Percentiles rank a stretch among this genome's conserved stretches.
Evolutionary conservation across 2,888 invertebrate species (phyloP).

Genomic region (Sacculina carcini): DNA sequence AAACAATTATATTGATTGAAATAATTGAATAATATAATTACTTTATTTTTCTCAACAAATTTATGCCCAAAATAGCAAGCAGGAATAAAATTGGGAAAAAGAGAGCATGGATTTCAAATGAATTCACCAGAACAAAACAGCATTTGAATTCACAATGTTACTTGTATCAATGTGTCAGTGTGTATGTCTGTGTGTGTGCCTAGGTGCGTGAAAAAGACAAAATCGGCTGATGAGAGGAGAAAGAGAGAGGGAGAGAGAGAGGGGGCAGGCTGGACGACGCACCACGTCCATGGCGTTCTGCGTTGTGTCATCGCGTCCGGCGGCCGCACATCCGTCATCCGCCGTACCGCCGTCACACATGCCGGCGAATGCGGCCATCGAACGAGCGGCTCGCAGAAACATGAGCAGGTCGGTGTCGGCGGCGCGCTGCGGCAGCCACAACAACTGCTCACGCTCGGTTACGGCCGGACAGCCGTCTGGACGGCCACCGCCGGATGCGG

Average conservation of each 20-base stretch:
- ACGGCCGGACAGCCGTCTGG: no score
- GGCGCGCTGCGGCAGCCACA: constrained; percentile 72
- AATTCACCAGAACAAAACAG: no score
- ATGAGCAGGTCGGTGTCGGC: constrained; percentile 76
- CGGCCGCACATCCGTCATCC: constrained; percentile 88
- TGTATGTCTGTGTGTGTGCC: no score
- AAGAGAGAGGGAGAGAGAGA: no score
- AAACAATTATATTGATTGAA: not conserved
- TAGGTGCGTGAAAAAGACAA: no score
- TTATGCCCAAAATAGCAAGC: not conserved
- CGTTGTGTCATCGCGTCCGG: constrained; percentile 87
- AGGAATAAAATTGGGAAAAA: no score
- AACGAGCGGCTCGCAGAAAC: constrained; percentile 87
- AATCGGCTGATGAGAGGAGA: no score
- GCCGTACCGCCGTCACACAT: constrained; percentile 96
- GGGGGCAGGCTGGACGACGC: no score
- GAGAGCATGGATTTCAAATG: no score
- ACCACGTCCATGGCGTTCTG: constrained; percentile 85
- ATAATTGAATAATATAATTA: not conserved
- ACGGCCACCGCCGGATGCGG: constrained; percentile 6
- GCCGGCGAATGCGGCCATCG: constrained; percentile 94
- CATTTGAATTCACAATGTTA: no score
- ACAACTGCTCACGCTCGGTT: constrained; percentile 52
- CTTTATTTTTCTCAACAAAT: not conserved
- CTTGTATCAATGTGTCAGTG: no score